Percentiles rank a stretch among this genome's conserved stretches.
These are phyloP conservation scores for Luffia ferchaultella DNA, from an alignment of 2,888 invertebrate species.

Conservation along the genomic window DNA sequence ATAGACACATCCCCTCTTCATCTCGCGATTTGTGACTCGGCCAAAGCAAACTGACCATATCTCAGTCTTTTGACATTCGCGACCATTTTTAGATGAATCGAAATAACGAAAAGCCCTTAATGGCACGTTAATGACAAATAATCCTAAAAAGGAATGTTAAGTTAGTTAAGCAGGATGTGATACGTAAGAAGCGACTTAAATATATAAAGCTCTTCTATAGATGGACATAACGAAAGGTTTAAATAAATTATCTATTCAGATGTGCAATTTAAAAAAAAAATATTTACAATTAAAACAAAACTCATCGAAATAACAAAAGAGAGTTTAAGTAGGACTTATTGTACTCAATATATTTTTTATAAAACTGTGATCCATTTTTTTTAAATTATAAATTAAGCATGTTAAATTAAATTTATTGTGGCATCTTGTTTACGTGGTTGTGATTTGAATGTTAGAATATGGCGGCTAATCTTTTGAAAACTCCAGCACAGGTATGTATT, in stretches of 20 bases:
- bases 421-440: neutral
- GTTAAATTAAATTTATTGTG: neutral
- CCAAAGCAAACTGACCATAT: slow-evolving; percentile 34
- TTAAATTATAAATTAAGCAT: no score
- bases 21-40: slow-evolving; percentile 15
- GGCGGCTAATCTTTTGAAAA: neutral
- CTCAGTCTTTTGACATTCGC: slow-evolving; percentile 64
- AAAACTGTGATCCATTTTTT: no score
- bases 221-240: no score
- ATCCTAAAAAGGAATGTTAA: slow-evolving; percentile 17
- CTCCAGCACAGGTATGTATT: neutral
- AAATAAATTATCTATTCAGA: no score
- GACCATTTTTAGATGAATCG: slow-evolving; percentile 61
- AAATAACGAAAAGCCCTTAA: slow-evolving; percentile 45
- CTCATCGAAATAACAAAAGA: no score
- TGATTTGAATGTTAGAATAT: neutral
- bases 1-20: slow-evolving; percentile 44
- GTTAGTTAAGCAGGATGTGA: slow-evolving; percentile 24
- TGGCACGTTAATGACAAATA: slow-evolving; percentile 30
- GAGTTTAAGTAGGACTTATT: no score
- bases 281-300: no score
- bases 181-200: no score
- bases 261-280: no score
- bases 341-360: no score
- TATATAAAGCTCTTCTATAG: no score